Evolutionary conservation across 2,113 vertebrate genomes (phyloP), one percentile per base, ranked within the genome.

Genomic region (Mastomys coucha): DNA sequence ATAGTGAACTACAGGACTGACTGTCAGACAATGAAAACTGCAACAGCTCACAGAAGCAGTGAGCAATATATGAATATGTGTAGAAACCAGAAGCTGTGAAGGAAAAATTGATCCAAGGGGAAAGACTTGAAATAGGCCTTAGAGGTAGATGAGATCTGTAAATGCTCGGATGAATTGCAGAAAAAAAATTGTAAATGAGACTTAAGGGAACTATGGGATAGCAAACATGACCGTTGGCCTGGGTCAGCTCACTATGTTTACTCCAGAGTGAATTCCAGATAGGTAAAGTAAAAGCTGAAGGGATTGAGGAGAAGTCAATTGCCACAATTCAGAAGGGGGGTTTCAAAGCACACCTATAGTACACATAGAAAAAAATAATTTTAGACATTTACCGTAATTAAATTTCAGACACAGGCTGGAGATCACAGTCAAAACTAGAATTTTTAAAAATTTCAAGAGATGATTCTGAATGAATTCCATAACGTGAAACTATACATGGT

Each of bases 131-230:
- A 7, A 89, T 87, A 86, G 39, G 53, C 24, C 87, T 96, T 95
- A 11, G 73, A 42, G 60, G 90, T 45, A 65, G 31, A 91, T 3
- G 89, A n/a, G 72, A 81, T 94, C 80, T 96, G 58, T 49, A 91
- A 92, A 92, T 78, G 56, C 45, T 82, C 89, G 36, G 88, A 92
- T 81, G 28, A 88, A 89, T 77, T 76, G 7, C 85, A 91, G 42
- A 76, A 89, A 88, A 93, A 75, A 96, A 31, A 85, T 22, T 85
- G 14, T 77, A 94, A 86, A 81, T 73, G 87, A 96, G 78, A 95
- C 31, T 95, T 93, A 77, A 96, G 93, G 95, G 97, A 98, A 98
- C 97, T 69, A 97, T 19, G 51, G 67, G 51, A 96, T 97, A 97
- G 67, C 60, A 97, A 93, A 95, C 28, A 90, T 90, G 95, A 97